Evolutionary conservation across 1,140 invertebrate species (phyloP).

Genomic region (Cydia strobilella): DNA sequence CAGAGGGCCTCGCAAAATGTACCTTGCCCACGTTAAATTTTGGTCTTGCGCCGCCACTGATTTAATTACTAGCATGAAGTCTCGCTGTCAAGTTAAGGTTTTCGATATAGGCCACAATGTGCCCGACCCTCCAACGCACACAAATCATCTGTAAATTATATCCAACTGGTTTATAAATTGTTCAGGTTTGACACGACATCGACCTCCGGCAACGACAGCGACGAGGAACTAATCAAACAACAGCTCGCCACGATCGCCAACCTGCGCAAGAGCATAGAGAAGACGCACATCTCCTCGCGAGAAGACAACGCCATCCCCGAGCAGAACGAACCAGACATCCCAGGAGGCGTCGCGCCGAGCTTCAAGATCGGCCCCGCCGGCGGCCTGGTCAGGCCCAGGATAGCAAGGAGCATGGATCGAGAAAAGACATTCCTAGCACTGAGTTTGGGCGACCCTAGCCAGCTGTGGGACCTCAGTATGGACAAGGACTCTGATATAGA

Average conservation of each 20-base stretch:
- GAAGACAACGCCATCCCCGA: slow-evolving; percentile 75
- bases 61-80: too few species aligned
- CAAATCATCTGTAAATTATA: too few species aligned
- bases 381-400: slow-evolving; percentile 65
- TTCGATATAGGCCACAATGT: too few species aligned
- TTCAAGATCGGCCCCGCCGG: slow-evolving; percentile 83
- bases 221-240: slow-evolving; percentile 71
- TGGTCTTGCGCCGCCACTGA: too few species aligned
- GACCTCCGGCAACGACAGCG: slow-evolving; percentile 78
- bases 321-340: slow-evolving; percentile 61
- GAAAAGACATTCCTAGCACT: slow-evolving; percentile 69
- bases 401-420: slow-evolving; percentile 67
- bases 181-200: slow-evolving; percentile 76
- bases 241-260: slow-evolving; percentile 63
- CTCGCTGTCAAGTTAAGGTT: too few species aligned
- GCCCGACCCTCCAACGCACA: too few species aligned
- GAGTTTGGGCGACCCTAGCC: slow-evolving; percentile 66
- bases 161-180: not conserved
- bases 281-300: slow-evolving; percentile 72
- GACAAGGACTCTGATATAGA: slow-evolving; percentile 76
- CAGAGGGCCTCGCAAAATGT: too few species aligned
- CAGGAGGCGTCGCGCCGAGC: slow-evolving; percentile 67
- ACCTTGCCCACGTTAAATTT: too few species aligned
- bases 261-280: slow-evolving; percentile 74
- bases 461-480: slow-evolving; percentile 67